A percentile compares a stretch with the other conserved stretches of the same genome.
Conservation (phyloP, 2,113 vertebrate species). For the Myotis yumanensis region DNA sequence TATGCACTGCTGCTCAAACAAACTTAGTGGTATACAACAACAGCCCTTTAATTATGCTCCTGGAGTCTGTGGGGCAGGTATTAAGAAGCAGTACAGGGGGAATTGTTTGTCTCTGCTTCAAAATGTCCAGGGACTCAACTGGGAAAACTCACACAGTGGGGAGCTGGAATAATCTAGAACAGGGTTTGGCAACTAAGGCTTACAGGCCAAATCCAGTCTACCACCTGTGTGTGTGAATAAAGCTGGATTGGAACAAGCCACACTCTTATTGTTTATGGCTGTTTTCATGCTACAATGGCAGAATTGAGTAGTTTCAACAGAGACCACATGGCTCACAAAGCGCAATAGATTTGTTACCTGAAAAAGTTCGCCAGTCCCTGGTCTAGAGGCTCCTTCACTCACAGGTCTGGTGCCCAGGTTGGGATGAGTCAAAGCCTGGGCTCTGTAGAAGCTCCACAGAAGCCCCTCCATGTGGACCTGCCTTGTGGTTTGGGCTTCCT, state of each 20-base stretch:
- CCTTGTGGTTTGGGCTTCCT: neutral
- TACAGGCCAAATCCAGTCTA: neutral
- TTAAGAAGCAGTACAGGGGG: neutral
- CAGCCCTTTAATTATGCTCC: neutral
- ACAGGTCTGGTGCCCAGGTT: neutral
- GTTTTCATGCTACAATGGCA: neutral
- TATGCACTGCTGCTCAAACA: neutral
- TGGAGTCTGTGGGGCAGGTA: neutral
- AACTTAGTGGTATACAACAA: neutral
- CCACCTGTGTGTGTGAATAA: neutral
- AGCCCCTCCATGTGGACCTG: accelerated
- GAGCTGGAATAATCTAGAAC: neutral
- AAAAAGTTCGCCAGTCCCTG: neutral
- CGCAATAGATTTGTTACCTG: neutral
- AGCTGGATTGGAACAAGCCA: neutral
- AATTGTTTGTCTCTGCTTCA: neutral
- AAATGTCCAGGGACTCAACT: neutral
- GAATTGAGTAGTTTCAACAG: neutral
- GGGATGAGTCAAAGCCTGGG: neutral
- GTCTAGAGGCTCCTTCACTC: neutral
- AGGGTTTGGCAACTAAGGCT: neutral
- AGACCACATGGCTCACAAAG: neutral
- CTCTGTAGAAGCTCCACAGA: neutral
- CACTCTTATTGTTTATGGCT: accelerated
- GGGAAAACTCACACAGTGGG: neutral